Evolutionary conservation across 2,113 vertebrate genomes (phyloP).

Genomic region (Periophthalmus modestus): DNA sequence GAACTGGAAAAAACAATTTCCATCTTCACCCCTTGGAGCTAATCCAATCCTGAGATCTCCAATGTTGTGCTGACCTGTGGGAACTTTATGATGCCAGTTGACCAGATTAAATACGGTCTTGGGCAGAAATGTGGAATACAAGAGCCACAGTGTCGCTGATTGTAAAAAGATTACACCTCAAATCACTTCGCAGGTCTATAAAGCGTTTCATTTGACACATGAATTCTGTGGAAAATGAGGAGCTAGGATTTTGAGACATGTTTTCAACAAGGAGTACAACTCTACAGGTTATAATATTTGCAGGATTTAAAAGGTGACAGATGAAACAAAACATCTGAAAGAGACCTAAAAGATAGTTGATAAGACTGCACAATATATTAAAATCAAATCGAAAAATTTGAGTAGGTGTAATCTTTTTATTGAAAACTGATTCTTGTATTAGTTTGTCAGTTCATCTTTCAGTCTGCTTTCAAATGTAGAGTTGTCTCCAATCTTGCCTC

Average conservation of each 20-base stretch:
- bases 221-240: conserved; percentile 15
- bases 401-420: too few species aligned
- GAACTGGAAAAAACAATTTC: conserved; percentile 26
- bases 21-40: background rate
- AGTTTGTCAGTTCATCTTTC: too few species aligned
- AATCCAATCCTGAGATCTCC: conserved; percentile 24
- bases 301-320: background rate
- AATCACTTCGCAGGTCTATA: conserved; percentile 44
- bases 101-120: conserved; percentile 55
- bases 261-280: background rate
- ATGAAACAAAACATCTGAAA: conserved; percentile 42
- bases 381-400: too few species aligned
- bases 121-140: conserved; percentile 15
- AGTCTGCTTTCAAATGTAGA: too few species aligned
- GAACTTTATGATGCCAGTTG: conserved; percentile 20
- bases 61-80: conserved; percentile 27
- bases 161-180: conserved; percentile 56
- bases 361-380: too few species aligned
- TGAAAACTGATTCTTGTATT: too few species aligned
- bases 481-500: too few species aligned
- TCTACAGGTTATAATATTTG: background rate
- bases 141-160: conserved; percentile 9
- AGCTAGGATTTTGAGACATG: background rate
- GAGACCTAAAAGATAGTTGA: background rate
- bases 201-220: conserved; percentile 42